A percentile compares a stretch with the other conserved stretches of the same genome.
These are phyloP conservation scores for Macroramphosus scolopax DNA, from an alignment of 2,797 vertebrate species.

Conservation along the genomic window DNA sequence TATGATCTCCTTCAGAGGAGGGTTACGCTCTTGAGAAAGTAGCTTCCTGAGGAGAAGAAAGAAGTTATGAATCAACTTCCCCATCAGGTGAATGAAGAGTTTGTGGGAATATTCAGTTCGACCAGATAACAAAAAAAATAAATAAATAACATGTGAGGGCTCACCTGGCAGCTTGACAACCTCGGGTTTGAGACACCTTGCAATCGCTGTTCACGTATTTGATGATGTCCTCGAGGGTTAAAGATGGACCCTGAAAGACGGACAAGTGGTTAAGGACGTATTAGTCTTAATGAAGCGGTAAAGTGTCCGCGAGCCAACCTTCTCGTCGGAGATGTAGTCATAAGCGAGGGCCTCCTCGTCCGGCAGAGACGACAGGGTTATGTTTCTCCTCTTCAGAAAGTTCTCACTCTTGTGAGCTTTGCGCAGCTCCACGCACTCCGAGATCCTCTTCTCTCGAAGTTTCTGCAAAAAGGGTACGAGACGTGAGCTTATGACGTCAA, in stretches of 20 bases:
- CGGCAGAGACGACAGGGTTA: constrained; percentile 61
- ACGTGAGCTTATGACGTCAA: neutral
- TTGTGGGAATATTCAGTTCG: no score
- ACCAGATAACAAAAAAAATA: no score
- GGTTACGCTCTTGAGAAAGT: constrained; percentile 82
- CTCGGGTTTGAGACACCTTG: constrained; percentile 70
- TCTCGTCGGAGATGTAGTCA: constrained; percentile 31
- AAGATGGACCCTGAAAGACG: constrained; percentile 48
- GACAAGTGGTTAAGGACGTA: neutral
- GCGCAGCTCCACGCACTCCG: constrained; percentile 79
- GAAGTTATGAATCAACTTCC: no score
- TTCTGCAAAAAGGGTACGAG: constrained; percentile 64
- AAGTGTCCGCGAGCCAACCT: constrained; percentile 21
- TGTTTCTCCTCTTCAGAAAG: constrained; percentile 84
- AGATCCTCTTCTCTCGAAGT: constrained; percentile 79
- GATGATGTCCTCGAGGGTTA: constrained; percentile 79
- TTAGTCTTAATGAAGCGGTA: no score
- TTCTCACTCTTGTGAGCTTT: constrained; percentile 87
- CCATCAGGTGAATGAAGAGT: no score
- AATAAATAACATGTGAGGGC: constrained; percentile 4
- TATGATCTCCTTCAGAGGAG: constrained; percentile 82
- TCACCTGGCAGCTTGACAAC: constrained; percentile 87
- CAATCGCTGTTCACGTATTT: constrained; percentile 70
- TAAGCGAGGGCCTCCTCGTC: constrained; percentile 69
- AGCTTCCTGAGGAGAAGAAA: constrained; percentile 75